phyloP scores from a whole-genome alignment of 1,140 invertebrate species.

The Heliconius melpomene region DNA sequence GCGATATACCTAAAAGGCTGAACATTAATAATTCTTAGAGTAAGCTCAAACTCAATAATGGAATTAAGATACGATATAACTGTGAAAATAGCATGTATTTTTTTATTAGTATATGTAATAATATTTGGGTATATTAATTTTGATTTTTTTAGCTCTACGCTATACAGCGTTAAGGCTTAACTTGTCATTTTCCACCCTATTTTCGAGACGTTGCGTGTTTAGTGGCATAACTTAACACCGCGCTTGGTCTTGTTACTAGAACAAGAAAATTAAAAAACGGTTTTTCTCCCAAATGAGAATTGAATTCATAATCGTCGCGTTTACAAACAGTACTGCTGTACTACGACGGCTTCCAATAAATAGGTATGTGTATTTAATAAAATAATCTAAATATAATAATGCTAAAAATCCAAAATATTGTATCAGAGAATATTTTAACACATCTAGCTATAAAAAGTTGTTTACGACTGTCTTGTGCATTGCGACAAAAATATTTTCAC shows the following conservation, averaged over 20 bases:
- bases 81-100: not conserved
- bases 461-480: slow-evolving; percentile 7
- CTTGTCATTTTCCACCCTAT: too few relatives aligned
- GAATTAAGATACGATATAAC: not conserved
- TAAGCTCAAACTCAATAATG: not conserved
- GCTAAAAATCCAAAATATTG: not conserved
- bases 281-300: too few relatives aligned
- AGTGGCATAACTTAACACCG: too few relatives aligned
- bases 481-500: slow-evolving; percentile 25
- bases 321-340: too few relatives aligned
- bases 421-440: not conserved
- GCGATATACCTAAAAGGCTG: slow-evolving; percentile 11
- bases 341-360: too few relatives aligned
- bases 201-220: too few relatives aligned
- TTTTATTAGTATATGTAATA: not conserved
- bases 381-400: not conserved
- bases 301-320: too few relatives aligned
- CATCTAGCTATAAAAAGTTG: not conserved
- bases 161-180: too few relatives aligned
- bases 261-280: too few relatives aligned
- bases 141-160: too few relatives aligned
- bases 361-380: not conserved
- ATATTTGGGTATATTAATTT: not conserved
- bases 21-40: slow-evolving; percentile 8
- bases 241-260: too few relatives aligned